phyloP scores from a whole-genome alignment of 2,797 vertebrate species.

The Darevskia nairensis region DNA sequence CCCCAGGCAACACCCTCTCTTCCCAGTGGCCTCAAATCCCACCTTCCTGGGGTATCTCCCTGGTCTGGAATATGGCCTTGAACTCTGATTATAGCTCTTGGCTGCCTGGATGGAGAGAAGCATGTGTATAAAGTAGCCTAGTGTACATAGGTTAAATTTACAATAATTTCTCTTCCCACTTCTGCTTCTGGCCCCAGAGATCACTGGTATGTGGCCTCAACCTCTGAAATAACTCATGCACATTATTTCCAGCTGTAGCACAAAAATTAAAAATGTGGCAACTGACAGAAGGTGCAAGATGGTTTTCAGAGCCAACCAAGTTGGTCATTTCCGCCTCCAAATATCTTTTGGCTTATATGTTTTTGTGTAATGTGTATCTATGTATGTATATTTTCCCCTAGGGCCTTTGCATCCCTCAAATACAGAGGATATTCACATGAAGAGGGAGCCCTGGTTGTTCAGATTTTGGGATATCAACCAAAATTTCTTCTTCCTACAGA shows the following conservation, averaged over 20 bases:
- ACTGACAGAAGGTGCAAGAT: neutral
- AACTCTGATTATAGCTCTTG: too few species aligned
- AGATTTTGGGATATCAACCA: constrained; percentile 24
- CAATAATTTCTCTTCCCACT: too few species aligned
- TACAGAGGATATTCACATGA: neutral
- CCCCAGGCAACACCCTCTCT: too few species aligned
- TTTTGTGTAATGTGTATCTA: neutral
- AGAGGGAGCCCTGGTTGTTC: neutral
- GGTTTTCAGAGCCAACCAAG: neutral
- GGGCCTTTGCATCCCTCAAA: neutral
- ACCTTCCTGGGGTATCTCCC: too few species aligned
- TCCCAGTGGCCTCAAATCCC: too few species aligned
- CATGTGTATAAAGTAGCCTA: too few species aligned
- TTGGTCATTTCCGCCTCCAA: neutral
- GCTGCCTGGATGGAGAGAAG: too few species aligned
- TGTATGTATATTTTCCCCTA: neutral
- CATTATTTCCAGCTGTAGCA: neutral
- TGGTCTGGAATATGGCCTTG: too few species aligned
- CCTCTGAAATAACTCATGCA: neutral
- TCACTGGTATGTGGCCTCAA: too few species aligned
- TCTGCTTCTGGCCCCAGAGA: too few species aligned
- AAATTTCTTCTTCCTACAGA: neutral
- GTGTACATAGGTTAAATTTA: too few species aligned
- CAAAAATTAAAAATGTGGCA: neutral
- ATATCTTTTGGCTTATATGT: neutral